Percentiles rank a stretch among this genome's conserved stretches.
Conservation (phyloP, 2,797 vertebrate species). For the Phylloscopus collybita region DNA sequence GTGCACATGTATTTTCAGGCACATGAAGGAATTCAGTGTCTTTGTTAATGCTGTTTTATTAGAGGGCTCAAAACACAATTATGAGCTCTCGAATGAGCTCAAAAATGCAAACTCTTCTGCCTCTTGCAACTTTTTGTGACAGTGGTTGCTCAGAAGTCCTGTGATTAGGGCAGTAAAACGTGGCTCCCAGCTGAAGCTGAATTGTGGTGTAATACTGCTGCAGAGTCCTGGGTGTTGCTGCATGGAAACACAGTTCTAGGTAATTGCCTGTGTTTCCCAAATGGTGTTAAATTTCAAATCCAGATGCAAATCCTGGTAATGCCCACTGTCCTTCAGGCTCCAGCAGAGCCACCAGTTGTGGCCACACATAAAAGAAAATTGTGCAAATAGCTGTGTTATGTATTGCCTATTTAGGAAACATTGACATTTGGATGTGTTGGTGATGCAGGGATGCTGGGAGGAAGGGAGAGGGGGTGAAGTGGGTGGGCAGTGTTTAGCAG, state of each 20-base stretch:
- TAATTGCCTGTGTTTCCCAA: neutral
- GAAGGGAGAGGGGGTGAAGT: neutral
- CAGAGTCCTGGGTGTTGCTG: neutral
- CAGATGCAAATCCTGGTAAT: neutral
- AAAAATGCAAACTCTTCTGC: neutral
- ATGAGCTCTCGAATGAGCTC: neutral
- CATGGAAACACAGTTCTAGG: neutral
- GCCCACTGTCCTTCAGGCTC: neutral
- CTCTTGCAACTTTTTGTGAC: neutral
- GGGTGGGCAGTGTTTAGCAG: neutral
- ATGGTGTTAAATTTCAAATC: neutral
- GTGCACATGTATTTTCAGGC: neutral
- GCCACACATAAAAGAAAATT: fast-evolving
- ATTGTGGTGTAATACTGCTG: neutral
- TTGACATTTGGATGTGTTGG: neutral
- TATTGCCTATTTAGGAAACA: neutral
- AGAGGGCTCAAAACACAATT: neutral
- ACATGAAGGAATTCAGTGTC: neutral
- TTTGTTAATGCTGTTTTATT: neutral
- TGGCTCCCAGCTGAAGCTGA: neutral
- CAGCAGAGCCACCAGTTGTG: neutral
- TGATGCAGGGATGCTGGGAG: neutral
- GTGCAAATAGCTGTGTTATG: neutral
- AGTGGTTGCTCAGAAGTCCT: neutral
- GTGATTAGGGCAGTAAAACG: neutral